These are phyloP conservation scores for Calliphora vicina DNA, from an alignment of 1,140 invertebrate genomes.

Conservation along the genomic window DNA sequence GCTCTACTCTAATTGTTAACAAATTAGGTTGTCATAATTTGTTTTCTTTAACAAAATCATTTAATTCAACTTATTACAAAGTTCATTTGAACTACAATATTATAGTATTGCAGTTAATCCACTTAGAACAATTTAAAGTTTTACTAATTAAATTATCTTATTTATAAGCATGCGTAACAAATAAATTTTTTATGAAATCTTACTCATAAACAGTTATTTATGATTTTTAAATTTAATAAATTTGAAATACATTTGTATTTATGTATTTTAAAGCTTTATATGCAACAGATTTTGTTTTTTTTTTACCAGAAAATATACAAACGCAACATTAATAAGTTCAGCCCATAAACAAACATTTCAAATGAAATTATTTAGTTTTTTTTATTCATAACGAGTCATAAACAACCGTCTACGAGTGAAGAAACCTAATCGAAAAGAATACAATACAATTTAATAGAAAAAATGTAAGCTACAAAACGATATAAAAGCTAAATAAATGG, in stretches of 20 bases:
- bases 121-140: no score
- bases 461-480: not conserved
- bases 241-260: no score
- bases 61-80: no score
- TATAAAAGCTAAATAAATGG: slow-evolving; percentile 6
- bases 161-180: not conserved
- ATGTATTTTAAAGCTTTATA: not conserved
- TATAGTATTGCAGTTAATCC: no score
- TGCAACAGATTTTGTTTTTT: not conserved
- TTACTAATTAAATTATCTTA: not conserved
- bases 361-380: not conserved
- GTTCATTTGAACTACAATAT: no score
- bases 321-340: no score
- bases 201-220: not conserved
- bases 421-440: not conserved
- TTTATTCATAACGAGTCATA: not conserved
- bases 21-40: no score
- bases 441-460: not conserved
- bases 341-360: no score
- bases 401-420: not conserved
- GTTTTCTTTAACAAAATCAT: no score
- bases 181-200: not conserved
- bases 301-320: not conserved
- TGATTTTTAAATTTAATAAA: not conserved
- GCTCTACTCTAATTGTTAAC: no score